phyloP scores from a whole-genome alignment of 2,113 vertebrate genomes.

The Terrapene triunguis region DNA sequence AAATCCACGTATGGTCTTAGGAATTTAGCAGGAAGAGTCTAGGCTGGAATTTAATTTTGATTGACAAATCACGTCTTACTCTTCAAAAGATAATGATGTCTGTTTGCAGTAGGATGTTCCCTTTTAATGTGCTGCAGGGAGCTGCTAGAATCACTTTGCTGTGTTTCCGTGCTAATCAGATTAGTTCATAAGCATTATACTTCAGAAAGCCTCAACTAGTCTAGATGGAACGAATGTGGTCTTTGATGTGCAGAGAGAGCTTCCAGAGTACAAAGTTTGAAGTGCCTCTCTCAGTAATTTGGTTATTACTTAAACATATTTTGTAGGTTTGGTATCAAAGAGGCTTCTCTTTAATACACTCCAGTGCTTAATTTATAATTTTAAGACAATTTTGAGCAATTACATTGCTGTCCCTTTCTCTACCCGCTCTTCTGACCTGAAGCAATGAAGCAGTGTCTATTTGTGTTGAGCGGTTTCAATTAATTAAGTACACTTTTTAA shows the following conservation, averaged over 20 bases:
- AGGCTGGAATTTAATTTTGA: not conserved
- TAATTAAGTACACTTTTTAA: not conserved
- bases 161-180: slow-evolving; percentile 49
- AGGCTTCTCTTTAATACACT: not conserved
- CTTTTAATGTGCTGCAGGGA: not conserved
- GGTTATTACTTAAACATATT: not conserved
- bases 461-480: not conserved
- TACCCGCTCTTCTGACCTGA: not conserved
- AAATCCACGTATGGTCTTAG: not conserved
- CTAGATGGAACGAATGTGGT: slow-evolving; percentile 47
- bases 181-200: slow-evolving; percentile 19
- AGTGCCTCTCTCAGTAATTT: slow-evolving; percentile 22
- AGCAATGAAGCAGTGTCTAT: not conserved
- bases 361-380: not conserved
- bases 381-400: not conserved
- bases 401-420: not conserved
- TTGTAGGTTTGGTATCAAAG: slow-evolving; percentile 16
- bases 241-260: slow-evolving; percentile 42
- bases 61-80: not conserved
- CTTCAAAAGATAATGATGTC: not conserved
- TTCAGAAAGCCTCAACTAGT: slow-evolving; percentile 18
- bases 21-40: not conserved
- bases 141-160: slow-evolving; percentile 9
- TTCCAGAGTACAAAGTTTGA: not conserved
- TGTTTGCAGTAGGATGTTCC: not conserved